Base-by-base conservation (phyloP, 2,888 invertebrate genomes). In the Orthosia gothica region DNA sequence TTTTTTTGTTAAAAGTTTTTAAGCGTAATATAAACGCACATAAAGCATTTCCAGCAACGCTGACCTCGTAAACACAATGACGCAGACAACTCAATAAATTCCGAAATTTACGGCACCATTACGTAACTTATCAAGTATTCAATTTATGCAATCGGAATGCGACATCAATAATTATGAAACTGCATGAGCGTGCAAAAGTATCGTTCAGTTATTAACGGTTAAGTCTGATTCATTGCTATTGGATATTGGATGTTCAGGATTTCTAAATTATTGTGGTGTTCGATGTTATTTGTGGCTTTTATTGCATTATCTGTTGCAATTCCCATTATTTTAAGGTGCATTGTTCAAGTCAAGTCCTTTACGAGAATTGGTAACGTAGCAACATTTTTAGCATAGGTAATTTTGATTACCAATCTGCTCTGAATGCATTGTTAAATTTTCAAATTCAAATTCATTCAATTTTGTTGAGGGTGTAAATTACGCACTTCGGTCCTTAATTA, bases 171-270 rank as follows among this genome's bases (percentile, higher is more conserved):
- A 83, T 83, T 75, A 85, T 74, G 80, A 63, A 75, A 85, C 70
- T 74, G 75, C 80, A 83, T 76, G 73, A 72, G 52, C 83, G 76
- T 84, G 86, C 76, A 79, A 73, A 75, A 79, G 74, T 83, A 71
- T 79, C 83, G 68, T 85, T 86, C 75, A 67, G 50, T 70, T 71
- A 70, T 61, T 79, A 85, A 83, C 73, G 54, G 58, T 61, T 71
- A 70, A 76, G 63, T 70, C 26, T 80, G 81, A 84, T 84, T 83
- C 54, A 83, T 59, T 67, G 74, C 69, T 63, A 76, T 83, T 83
- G 83, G 71, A 61, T 66, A 74, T 71, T 62, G 61, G 58, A 57
- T 65, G 49, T 68, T 69, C 47, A 49, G 64, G 47, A 70, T 64
- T 70, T 81, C 70, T 64, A 81, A 81, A 81, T 81, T 50, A 81